Conservation (phyloP, 1,140 invertebrate genomes). For the Hesperophylax magnus region DNA sequence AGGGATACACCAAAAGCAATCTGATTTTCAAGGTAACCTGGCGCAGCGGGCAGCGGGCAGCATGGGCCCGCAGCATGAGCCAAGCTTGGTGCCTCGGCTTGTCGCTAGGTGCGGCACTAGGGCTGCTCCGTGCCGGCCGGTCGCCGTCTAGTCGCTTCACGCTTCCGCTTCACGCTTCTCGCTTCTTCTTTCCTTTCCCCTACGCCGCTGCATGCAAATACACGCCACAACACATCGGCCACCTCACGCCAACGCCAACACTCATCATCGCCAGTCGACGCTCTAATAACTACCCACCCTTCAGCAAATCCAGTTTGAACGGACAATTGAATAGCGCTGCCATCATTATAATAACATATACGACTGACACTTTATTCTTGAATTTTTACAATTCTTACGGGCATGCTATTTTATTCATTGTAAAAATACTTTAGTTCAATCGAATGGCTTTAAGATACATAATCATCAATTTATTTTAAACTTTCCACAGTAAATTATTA, state of each 20-base stretch:
- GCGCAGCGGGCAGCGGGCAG: conserved; percentile 63
- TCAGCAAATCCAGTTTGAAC: conserved; percentile 55
- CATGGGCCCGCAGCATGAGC: conserved; percentile 63
- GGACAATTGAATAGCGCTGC: conserved; percentile 58
- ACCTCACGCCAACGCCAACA: conserved; percentile 12
- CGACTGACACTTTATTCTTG: conserved; percentile 25
- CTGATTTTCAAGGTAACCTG: conserved; percentile 96
- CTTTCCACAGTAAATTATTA: conserved; percentile 56
- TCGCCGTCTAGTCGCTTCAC: conserved; percentile 60
- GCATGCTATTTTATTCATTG: conserved; percentile 54
- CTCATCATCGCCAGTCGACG: conserved; percentile 22
- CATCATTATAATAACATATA: conserved; percentile 13
- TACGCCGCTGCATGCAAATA: conserved; percentile 53
- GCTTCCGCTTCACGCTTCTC: conserved; percentile 44
- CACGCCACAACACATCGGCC: conserved; percentile 50
- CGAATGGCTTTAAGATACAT: conserved; percentile 52
- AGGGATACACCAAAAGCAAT: conserved; percentile 94
- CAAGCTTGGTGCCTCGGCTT: conserved; percentile 42
- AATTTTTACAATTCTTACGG: conserved; percentile 36
- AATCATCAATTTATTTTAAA: conserved; percentile 56
- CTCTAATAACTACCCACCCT: conserved; percentile 1
- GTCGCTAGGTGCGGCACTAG: conserved; percentile 66
- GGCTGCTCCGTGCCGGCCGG: conserved; percentile 58
- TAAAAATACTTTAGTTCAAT: conserved; percentile 47
- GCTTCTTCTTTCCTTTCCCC: conserved; percentile 56